Evolutionary conservation across 2,888 invertebrate genomes (phyloP), one percentile per base, ranked within the genome.

Genomic region (Drosophila anomalata): DNA sequence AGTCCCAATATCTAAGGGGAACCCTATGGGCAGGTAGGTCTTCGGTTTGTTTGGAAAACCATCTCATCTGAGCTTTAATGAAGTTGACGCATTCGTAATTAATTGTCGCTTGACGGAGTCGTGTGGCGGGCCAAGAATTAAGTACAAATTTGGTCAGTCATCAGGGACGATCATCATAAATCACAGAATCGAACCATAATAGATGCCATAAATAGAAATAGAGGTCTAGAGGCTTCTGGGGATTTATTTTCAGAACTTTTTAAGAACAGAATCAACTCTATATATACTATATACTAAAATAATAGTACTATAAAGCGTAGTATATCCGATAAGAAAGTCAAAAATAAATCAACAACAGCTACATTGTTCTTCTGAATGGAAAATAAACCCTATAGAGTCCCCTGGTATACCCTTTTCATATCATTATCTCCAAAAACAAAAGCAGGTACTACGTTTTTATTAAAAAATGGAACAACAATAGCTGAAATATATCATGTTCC

Each of bases 81-180:
- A 69, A 58, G 53, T 73, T 81, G 82, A 81, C 85, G 79, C 74
- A 67, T 75, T 59, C 53, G 57, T 82, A 83, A 82, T 82, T 82
- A 84, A 82, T 82, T 83, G 80, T 72, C 68, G 47, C 48, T 39
- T 33, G 42, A 57, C 48, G 63, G 56, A 78, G 71, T 62, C 61
- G 51, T 66, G 73, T 62, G 78, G 57, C 75, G 70, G 71, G 68
- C 71, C 60, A 67, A 73, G 67, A 77, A 65, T 73, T 65, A 65
- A 75, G 83, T 79, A 73, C 73, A 73, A 65, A 86, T 86, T 86
- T 83, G 78, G 73, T 67, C 87, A 79, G 70, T 73, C 73, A 73
- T 69, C 63, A 55, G 58, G 61, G 59, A 50, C 17, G 72, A 61
- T 56, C 33, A 76, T 73, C 83, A 84, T 84, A 76, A 84, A 84